Percentiles rank a stretch among this genome's conserved stretches.
Conservation (phyloP, 2,797 vertebrate species). For the Erpetoichthys calabaricus region DNA sequence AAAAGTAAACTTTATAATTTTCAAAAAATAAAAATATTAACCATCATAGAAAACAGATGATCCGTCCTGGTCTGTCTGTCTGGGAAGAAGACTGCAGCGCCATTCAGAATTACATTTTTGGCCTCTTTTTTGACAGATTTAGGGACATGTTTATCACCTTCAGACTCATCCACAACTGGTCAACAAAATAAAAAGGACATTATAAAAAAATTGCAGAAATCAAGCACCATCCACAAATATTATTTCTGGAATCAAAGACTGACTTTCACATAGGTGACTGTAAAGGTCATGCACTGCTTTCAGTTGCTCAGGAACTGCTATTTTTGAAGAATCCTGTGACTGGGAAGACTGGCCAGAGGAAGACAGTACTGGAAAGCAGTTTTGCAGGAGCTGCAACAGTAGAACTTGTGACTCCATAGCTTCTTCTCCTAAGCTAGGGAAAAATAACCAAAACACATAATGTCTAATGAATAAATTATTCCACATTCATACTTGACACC, state of each 20-base stretch:
- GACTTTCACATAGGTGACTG: constrained; percentile 75
- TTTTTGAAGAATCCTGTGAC: constrained; percentile 25
- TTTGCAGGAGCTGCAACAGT: constrained; percentile 82
- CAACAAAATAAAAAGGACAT: constrained; percentile 10
- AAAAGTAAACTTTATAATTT: neutral
- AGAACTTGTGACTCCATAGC: constrained; percentile 69
- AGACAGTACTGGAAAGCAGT: constrained; percentile 73
- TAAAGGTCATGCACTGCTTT: constrained; percentile 72
- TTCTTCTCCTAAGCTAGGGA: constrained; percentile 58
- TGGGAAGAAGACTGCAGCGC: constrained; percentile 88
- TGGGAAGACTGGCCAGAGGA: constrained; percentile 35
- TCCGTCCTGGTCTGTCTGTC: constrained; percentile 69
- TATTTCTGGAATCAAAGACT: constrained; percentile 7
- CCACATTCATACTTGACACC: too few relatives aligned
- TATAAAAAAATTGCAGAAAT: neutral
- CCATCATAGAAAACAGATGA: constrained; percentile 92
- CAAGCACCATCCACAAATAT: neutral
- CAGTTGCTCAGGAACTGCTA: constrained; percentile 26
- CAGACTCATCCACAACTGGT: constrained; percentile 70
- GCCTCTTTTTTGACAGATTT: constrained; percentile 71
- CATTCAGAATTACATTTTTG: constrained; percentile 73
- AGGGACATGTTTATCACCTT: constrained; percentile 46
- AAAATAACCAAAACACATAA: neutral
- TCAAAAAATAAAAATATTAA: constrained; percentile 27
- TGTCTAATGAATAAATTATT: neutral